Conservation (phyloP, 2,113 vertebrate genomes). For the Colistium nudipinnis region DNA sequence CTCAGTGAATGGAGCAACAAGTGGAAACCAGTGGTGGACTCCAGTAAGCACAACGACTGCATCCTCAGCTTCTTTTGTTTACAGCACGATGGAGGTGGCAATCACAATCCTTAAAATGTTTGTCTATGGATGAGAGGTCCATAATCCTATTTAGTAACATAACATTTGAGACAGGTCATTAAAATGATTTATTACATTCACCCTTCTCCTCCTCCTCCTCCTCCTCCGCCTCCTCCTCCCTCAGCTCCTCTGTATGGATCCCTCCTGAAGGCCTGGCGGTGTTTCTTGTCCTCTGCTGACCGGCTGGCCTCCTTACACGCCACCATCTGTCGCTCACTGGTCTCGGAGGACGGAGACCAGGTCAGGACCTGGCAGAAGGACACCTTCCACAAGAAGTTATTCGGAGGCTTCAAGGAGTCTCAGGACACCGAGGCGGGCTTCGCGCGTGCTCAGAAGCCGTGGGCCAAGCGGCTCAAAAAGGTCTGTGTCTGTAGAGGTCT, state of each 20-base stretch:
- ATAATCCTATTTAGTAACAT: no score
- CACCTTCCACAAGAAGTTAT: conserved; percentile 85
- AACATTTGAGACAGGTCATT: no score
- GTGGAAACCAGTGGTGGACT: conserved; percentile 86
- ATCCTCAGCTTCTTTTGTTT: neutral
- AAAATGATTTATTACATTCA: no score
- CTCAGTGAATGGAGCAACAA: conserved; percentile 87
- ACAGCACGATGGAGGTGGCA: neutral
- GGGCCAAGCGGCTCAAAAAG: conserved; percentile 87
- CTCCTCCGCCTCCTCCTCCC: neutral
- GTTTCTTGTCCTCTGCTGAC: conserved; percentile 84
- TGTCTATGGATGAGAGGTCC: no score
- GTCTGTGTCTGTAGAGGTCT: conserved; percentile 44
- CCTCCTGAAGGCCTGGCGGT: conserved; percentile 85
- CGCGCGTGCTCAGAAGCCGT: conserved; percentile 86
- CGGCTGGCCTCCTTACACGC: conserved; percentile 82
- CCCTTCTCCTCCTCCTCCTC: no score
- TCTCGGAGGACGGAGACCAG: conserved; percentile 82
- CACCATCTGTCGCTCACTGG: conserved; percentile 84
- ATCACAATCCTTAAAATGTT: neutral
- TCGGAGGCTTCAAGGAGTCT: conserved; percentile 87
- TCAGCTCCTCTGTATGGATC: conserved; percentile 86
- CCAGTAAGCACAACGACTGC: conserved; percentile 77
- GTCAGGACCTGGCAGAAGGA: conserved; percentile 87
- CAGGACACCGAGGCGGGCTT: conserved; percentile 84